These are phyloP conservation scores for Syngnathoides biaculeatus DNA, from an alignment of 2,113 vertebrate genomes.

Conservation along the genomic window DNA sequence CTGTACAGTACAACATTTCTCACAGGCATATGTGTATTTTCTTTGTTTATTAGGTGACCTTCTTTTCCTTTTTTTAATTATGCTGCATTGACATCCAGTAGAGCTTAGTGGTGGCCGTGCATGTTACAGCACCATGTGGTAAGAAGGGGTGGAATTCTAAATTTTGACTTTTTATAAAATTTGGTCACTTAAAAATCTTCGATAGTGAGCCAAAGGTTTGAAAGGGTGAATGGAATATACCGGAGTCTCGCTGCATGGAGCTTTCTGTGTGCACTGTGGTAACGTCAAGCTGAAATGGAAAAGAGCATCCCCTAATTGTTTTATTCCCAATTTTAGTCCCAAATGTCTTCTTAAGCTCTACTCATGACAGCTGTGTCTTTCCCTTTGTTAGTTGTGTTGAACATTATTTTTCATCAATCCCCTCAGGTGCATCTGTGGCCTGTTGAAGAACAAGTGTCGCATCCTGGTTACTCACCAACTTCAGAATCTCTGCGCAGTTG, in stretches of 20 bases:
- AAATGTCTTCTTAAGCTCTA: neutral
- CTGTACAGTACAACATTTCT: no score
- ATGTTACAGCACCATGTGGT: no score
- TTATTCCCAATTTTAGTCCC: neutral
- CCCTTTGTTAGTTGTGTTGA: neutral
- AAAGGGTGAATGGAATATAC: neutral
- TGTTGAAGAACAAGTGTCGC: slow-evolving; percentile 80
- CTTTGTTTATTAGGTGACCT: no score
- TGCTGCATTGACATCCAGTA: no score
- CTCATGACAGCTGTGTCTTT: neutral
- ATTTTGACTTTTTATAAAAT: neutral
- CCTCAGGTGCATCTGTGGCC: slow-evolving; percentile 84
- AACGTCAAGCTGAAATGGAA: no score
- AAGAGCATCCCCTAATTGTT: neutral
- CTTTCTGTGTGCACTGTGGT: no score
- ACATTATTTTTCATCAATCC: neutral
- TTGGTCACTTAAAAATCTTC: neutral
- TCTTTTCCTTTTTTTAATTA: no score
- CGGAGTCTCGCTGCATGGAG: no score
- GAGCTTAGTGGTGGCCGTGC: no score
- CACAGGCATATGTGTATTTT: no score
- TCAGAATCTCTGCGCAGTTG: slow-evolving; percentile 82
- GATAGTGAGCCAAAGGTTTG: neutral
- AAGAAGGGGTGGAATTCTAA: no score
- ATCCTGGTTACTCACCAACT: slow-evolving; percentile 91